These are phyloP conservation scores for Ochlodes sylvanus DNA, from an alignment of 2,888 invertebrate species.

Conservation along the genomic window DNA sequence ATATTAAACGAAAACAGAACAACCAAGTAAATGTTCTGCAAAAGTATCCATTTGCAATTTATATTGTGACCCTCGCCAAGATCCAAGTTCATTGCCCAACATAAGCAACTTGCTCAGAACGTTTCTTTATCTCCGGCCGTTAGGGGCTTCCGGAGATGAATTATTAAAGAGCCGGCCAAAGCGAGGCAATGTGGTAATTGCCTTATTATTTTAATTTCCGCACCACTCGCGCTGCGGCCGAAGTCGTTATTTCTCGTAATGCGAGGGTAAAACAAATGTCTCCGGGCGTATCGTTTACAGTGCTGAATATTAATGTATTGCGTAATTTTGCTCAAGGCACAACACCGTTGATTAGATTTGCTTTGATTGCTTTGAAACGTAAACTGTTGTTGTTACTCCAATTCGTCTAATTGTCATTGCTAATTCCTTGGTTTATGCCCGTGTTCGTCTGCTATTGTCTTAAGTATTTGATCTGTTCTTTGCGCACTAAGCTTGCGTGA, in stretches of 20 bases:
- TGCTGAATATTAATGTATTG: constrained; percentile 26
- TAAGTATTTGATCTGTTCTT: no score
- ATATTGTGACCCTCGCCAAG: constrained; percentile 12
- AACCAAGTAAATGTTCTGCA: not conserved
- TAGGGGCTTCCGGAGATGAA: constrained; percentile 25
- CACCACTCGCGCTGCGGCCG: constrained; percentile 5
- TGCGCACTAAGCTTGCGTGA: no score
- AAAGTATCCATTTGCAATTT: constrained; percentile 23
- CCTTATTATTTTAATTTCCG: constrained; percentile 38
- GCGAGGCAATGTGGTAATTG: constrained; percentile 32
- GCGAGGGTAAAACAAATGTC: constrained; percentile 30
- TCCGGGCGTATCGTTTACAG: constrained; percentile 22
- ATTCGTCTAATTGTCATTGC: not conserved
- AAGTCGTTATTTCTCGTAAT: constrained; percentile 33
- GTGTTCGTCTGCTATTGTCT: no score
- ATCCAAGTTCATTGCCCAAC: constrained; percentile 28
- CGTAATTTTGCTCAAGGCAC: not conserved
- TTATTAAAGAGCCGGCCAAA: constrained; percentile 29
- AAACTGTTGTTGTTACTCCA: not conserved
- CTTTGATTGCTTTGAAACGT: not conserved
- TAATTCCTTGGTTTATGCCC: not conserved
- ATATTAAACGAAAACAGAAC: no score
- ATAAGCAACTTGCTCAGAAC: constrained; percentile 9
- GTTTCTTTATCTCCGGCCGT: constrained; percentile 33
- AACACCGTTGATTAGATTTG: constrained; percentile 5